Conservation (phyloP, 1,140 invertebrate genomes). For the Drosophila saltans region DNA sequence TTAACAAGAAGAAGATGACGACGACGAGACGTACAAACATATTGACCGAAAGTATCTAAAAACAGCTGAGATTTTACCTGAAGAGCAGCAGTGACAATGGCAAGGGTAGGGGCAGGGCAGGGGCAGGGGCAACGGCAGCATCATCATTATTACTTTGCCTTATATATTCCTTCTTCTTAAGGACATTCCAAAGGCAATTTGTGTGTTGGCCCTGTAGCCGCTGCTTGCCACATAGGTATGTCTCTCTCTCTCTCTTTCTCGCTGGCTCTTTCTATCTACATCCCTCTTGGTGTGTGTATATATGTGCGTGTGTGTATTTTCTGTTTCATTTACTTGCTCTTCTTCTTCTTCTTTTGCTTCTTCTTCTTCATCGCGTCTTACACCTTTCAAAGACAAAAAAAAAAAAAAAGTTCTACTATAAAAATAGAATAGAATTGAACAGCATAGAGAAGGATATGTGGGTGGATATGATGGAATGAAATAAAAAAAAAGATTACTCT, state of each 20-base stretch:
- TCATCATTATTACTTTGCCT: slow-evolving; percentile 73
- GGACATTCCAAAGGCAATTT: slow-evolving; percentile 83
- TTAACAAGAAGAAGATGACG: slow-evolving; percentile 58
- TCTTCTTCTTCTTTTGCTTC: too few relatives aligned
- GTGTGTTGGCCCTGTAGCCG: slow-evolving; percentile 30
- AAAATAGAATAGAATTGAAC: background rate
- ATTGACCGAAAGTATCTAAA: slow-evolving; percentile 12
- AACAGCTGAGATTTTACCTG: slow-evolving; percentile 40
- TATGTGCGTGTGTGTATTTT: slow-evolving; percentile 26
- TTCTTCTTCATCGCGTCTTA: slow-evolving; percentile 30
- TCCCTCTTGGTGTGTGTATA: slow-evolving; percentile 7
- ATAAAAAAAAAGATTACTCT: background rate
- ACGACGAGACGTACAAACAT: slow-evolving; percentile 13
- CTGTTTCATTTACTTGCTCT: slow-evolving; percentile 33
- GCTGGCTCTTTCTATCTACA: background rate
- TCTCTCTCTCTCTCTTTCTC: slow-evolving; percentile 3
- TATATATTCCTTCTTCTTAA: slow-evolving; percentile 75
- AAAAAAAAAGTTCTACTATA: background rate
- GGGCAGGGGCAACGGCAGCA: slow-evolving; percentile 34
- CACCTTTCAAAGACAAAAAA: background rate
- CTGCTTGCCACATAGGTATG: slow-evolving; percentile 5
- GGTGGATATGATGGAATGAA: background rate
- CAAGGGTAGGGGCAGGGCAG: background rate
- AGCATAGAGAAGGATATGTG: background rate
- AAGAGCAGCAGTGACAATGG: slow-evolving; percentile 38